Conservation (phyloP, 2,797 vertebrate species). For the Parotocinclus haroldoi region DNA sequence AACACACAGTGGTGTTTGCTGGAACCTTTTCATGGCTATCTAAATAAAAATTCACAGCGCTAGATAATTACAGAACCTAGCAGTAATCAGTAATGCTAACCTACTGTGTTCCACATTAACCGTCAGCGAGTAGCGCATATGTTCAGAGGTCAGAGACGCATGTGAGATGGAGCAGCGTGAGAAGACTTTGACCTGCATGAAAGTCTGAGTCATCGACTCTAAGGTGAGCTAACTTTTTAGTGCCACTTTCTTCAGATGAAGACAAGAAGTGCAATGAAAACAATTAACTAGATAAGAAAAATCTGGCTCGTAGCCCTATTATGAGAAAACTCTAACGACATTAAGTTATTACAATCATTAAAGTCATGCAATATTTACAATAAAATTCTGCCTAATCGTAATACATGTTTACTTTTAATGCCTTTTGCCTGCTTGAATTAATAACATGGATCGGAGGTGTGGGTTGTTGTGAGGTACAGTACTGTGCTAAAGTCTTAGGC, state of each 20-base stretch:
- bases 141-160: slow-evolving; percentile 23
- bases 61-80: slow-evolving; percentile 57
- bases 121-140: neutral
- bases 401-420: too few species aligned
- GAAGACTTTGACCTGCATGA: slow-evolving; percentile 41
- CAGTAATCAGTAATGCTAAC: slow-evolving; percentile 43
- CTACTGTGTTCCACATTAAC: slow-evolving; percentile 45
- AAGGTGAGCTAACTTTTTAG: slow-evolving; percentile 15
- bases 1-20: too few species aligned
- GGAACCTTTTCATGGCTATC: too few species aligned
- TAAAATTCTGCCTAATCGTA: too few species aligned
- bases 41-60: slow-evolving; percentile 45
- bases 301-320: neutral
- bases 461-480: too few species aligned
- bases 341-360: too few species aligned
- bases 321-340: neutral
- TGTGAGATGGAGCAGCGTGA: slow-evolving; percentile 22
- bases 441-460: too few species aligned
- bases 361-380: too few species aligned
- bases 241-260: slow-evolving; percentile 15
- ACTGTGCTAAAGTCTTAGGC: too few species aligned
- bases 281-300: slow-evolving; percentile 6
- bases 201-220: slow-evolving; percentile 11
- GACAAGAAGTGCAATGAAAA: slow-evolving; percentile 32
- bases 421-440: too few species aligned